A percentile compares a stretch with the other conserved stretches of the same genome.
Conservation (phyloP, 2,888 invertebrate genomes). For the Rhagophthalmus giganteus region DNA sequence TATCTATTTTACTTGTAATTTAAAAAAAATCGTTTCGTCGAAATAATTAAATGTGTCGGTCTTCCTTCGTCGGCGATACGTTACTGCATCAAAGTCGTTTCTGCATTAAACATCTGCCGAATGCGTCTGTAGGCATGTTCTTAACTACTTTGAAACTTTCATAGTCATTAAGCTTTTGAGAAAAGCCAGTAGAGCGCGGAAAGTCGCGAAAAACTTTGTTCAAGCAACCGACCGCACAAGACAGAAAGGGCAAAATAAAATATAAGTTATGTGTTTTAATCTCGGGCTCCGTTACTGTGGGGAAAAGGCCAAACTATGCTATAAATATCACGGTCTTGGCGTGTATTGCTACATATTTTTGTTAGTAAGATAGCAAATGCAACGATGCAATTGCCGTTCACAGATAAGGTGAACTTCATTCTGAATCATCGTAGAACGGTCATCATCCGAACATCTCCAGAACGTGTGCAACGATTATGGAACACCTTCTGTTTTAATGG, state of each 20-base stretch:
- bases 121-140: conserved; percentile 14
- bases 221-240: conserved; percentile 44
- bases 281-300: conserved; percentile 50
- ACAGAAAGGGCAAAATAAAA: conserved; percentile 52
- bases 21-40: too few relatives aligned
- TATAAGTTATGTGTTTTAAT: conserved; percentile 58
- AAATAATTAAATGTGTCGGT: too few relatives aligned
- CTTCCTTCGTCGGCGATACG: not conserved
- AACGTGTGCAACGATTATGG: conserved; percentile 27
- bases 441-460: conserved; percentile 15
- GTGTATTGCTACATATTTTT: conserved; percentile 52
- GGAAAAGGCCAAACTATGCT: conserved; percentile 50
- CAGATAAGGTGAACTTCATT: conserved; percentile 26
- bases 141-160: conserved; percentile 40
- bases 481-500: conserved; percentile 45
- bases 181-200: conserved; percentile 45
- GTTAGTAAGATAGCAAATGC: conserved; percentile 49
- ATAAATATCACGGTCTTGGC: conserved; percentile 52
- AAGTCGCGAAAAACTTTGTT: conserved; percentile 43
- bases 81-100: conserved; percentile 12
- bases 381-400: conserved; percentile 41
- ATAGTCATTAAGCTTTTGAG: conserved; percentile 47
- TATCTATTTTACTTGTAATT: too few relatives aligned
- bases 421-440: conserved; percentile 4
- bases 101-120: conserved; percentile 17